Percentiles rank a stretch among this genome's conserved stretches.
phyloP scores from a whole-genome alignment of 2,888 invertebrate species.

The Danaus chrysippus region DNA sequence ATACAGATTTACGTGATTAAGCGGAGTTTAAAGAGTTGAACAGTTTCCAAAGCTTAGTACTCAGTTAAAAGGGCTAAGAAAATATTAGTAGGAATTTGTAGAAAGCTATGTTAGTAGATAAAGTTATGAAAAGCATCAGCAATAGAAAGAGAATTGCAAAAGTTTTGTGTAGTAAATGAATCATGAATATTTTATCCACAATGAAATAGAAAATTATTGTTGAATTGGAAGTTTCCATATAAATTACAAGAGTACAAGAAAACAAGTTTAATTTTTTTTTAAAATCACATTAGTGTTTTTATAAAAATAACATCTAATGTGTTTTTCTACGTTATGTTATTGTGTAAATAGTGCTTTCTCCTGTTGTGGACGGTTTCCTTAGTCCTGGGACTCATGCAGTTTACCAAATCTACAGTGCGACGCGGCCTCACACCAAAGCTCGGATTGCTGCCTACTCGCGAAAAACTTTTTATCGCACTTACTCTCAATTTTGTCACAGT shows the following conservation, averaged over 20 bases:
- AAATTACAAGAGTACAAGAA: too few species aligned
- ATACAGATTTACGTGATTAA: constrained; percentile 30
- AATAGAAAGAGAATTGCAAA: constrained; percentile 17
- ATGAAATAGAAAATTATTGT: too few species aligned
- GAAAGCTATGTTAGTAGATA: constrained; percentile 18
- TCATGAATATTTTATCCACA: too few species aligned
- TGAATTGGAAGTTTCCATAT: too few species aligned
- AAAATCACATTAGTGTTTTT: too few species aligned
- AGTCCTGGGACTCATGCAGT: constrained; percentile 73
- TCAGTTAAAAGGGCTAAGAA: constrained; percentile 18
- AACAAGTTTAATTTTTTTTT: too few species aligned
- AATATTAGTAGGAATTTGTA: constrained; percentile 26
- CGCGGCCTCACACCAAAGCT: constrained; percentile 78
- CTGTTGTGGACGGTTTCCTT: constrained; percentile 49
- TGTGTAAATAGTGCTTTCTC: constrained; percentile 52
- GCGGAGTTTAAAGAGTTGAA: constrained; percentile 20
- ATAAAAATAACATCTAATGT: too few species aligned
- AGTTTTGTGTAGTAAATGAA: neutral
- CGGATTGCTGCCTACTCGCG: constrained; percentile 71
- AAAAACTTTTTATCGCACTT: constrained; percentile 82
- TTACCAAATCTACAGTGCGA: constrained; percentile 74
- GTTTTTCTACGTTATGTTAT: constrained; percentile 44
- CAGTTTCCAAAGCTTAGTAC: constrained; percentile 5
- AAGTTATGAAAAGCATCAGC: constrained; percentile 28
- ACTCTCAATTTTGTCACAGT: constrained; percentile 98